Evolutionary conservation across 2,888 invertebrate species (phyloP), one percentile per base, ranked within the genome.

Genomic region (Lottia gigantea): DNA sequence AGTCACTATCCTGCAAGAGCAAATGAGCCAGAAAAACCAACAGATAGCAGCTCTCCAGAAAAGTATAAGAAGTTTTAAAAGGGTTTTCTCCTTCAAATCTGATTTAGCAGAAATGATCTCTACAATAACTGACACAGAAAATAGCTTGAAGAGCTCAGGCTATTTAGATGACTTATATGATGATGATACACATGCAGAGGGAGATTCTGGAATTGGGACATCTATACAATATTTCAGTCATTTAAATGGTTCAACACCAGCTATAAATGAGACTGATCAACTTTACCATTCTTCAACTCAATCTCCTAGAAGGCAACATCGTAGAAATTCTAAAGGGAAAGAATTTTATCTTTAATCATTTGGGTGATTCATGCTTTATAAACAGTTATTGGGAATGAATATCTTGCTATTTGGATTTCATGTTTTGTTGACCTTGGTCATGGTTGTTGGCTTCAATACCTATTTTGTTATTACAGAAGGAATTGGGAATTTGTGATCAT

Each of bases 21-120:
- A 81, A 67, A 72, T 80, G 66, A 65, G 74, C 23, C 68, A 77
- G 31, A 82, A 80, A 66, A 76, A 79, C 67, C 72, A 74, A 55
- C 71, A 74, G 25, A 75, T 76, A 12, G 68, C 65, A 12, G 68
- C 61, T 23, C 64, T 76, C 8, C 77, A 77, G 67, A 71, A 73
- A 40, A 72, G 68, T 25, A 70, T 68, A 62, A 40, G 70, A 46
- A 40, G 49, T 16, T 40, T 78, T 26, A 66, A 74, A 61, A 64
- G 71, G 6, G 62, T 78, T 15, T 47, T 78, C 46, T 66, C 64
- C 11, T 75, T 74, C 64, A 75, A 74, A 67, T 62, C 73, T 16
- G 70, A 67, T 63, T 49, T 78, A 23, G 62, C 70, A 65, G 70
- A 75, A 47, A 40, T 78, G 15, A 61, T 78, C 8, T 72, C 68